Conservation (phyloP, 2,797 vertebrate genomes). For the Macrochelys suwanniensis region DNA sequence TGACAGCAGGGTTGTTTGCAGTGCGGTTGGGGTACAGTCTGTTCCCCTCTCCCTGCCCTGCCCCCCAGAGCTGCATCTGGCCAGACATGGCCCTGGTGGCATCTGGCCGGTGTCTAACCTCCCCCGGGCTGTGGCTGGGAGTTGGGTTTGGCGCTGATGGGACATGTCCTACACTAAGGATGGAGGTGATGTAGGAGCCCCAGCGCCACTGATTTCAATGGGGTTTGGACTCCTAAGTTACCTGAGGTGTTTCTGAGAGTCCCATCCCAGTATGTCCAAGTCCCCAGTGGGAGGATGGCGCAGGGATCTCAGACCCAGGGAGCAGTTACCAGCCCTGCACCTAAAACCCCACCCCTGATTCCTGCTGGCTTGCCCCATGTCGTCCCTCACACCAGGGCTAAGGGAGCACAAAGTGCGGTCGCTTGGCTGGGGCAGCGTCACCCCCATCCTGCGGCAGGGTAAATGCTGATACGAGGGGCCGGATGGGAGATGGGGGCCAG, state of each 20-base stretch:
- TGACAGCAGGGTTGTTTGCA: too few relatives aligned
- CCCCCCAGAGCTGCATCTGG: too few relatives aligned
- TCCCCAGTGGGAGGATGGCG: rapidly evolving
- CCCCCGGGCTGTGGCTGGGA: too few relatives aligned
- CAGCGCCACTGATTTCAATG: neutral
- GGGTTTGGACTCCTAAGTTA: neutral
- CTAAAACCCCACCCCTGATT: too few relatives aligned
- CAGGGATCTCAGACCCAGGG: neutral
- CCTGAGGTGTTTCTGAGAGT: neutral
- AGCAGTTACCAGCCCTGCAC: neutral
- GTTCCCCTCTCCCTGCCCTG: too few relatives aligned
- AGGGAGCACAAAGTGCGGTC: neutral
- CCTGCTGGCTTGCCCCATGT: rapidly evolving
- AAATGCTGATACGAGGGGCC: too few relatives aligned
- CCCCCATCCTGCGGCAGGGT: neutral
- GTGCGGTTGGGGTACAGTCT: too few relatives aligned
- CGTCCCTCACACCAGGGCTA: rapidly evolving
- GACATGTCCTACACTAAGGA: rapidly evolving
- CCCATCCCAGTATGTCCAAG: neutral
- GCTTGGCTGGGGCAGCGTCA: neutral
- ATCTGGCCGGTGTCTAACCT: neutral
- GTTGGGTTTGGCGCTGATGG: too few relatives aligned
- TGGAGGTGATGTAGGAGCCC: rapidly evolving
- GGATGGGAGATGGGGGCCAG: rapidly evolving
- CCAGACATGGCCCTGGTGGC: too few relatives aligned